Base-by-base conservation (phyloP, 2,888 invertebrate genomes). In the Teleiodes luculella region DNA sequence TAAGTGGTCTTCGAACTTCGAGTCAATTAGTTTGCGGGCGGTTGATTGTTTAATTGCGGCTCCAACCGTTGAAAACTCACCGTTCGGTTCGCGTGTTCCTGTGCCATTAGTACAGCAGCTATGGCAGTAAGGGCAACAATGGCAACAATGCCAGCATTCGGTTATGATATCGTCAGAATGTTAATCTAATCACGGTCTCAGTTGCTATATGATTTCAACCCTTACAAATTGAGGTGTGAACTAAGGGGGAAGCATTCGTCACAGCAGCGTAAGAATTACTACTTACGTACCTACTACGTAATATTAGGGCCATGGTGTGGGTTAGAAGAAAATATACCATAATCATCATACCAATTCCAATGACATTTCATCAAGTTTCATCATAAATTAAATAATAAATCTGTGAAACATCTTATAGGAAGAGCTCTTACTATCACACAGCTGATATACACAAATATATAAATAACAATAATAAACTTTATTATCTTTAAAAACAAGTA, bases 131-230 rank as follows among this genome's bases (percentile, higher is more conserved):
- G n/a, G n/a, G n/a, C n/a, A n/a, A n/a, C n/a, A n/a, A n/a, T n/a
- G n/a, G 56, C 51, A 41, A 31, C 41, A 20, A 51, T 41, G 57
- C 57, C 66, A 66, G 64, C 63, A 65, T 67, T 69, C 62, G 60
- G 65, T 66, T 68, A 68, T 67, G 61, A 65, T 59, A 68, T 67
- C 64, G 63, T 65, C 43, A 55, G 69, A 60, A 60, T 60, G 60
- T 58, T 24, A 24, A 24, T 7, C 18, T 66, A 64, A 69, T 67
- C 61, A 57, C 55, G 52, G 58, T 57, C 57, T 61, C 62, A 62
- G 62, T 59, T 55, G 61, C 61, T 62, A 63, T 62, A 59, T 37
- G 49, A 11, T 49, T n/a, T 13, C 35, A 37, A 37, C 52, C 52
- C 52, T 56, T 53, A 57, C 50, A 57, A 52, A 54, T 57, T 56